These are phyloP conservation scores for Coregonus clupeaformis DNA, from an alignment of 2,113 vertebrate species.

Conservation along the genomic window DNA sequence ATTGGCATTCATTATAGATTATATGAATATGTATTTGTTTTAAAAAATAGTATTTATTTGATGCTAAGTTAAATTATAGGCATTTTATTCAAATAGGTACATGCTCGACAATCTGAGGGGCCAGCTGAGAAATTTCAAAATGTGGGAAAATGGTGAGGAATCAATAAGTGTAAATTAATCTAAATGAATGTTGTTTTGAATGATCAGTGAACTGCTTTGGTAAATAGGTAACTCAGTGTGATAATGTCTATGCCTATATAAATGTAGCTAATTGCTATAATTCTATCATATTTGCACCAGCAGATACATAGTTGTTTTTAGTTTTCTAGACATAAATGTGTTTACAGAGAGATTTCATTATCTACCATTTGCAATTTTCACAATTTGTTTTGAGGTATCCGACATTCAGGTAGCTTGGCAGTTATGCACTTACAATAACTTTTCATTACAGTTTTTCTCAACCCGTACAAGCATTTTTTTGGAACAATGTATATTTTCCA, in stretches of 20 bases:
- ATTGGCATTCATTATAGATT: constrained; percentile 11
- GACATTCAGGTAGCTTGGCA: background rate
- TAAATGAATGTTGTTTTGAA: no score
- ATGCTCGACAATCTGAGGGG: no score
- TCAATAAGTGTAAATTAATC: no score
- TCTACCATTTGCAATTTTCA: background rate
- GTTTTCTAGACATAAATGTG: background rate
- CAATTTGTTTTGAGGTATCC: background rate
- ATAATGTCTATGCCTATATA: no score
- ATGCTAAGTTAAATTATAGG: no score
- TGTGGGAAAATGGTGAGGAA: no score
- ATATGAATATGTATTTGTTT: background rate
- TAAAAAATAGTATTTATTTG: background rate
- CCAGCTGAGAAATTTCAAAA: no score
- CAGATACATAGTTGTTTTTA: background rate
- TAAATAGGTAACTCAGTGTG: no score
- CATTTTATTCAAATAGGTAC: no score
- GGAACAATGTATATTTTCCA: no score
- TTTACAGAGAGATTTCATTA: background rate
- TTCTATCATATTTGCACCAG: background rate
- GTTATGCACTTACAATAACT: background rate
- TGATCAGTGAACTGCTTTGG: no score
- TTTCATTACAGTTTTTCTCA: background rate
- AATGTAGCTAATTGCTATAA: background rate
- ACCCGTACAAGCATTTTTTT: no score